Evolutionary conservation across 23 tunicate species (phyloP), one percentile per base, ranked within the genome.

Genomic region (Corella eumyota): DNA sequence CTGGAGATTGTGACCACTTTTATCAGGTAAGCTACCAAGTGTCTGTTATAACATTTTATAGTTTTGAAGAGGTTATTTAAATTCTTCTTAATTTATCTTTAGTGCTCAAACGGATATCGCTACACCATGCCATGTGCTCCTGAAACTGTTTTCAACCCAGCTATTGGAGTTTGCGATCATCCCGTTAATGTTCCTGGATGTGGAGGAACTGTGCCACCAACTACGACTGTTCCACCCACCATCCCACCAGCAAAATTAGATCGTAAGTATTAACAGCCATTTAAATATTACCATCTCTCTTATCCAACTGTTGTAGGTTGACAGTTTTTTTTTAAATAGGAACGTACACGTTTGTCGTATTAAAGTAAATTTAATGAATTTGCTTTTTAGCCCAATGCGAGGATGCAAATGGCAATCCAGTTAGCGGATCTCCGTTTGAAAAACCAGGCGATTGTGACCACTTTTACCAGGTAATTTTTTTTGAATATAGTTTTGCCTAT

Each of bases 141-240:
- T 46, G 80, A 71, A 54, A 74, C 80, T n/a, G 80, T 40, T 30
- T 74, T 74, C 65, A 74, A 74, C 38, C 80, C 80, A 45, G 57
- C 65, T 36, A 34, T 65, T 5, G 30, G 71, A 20, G 80, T 74
- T 21, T 74, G 80, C 45, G 80, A 74, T 34, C 37, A 44, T 36
- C 80, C 80, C 25, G 5, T 25, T 36, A 74, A 74, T 50, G 80
- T 74, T 2, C 80, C 80, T 34, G 71, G 71, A 15, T 75, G 82
- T 66, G 82, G 82, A 6, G 73, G 57, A 56, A 58, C 73, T 11
- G 44, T 37, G 1, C 33, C 78, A 47, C 56, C 78, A 47, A 45
- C 66, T 40, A 40, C 76, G 30, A 63, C 80, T 27, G 34, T 32
- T 3, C 26, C 64, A 62, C 37, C 70, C 25, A 74, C 63, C 29